phyloP scores from a whole-genome alignment of 2,113 vertebrate species.

The Hippoglossus stenolepis region DNA sequence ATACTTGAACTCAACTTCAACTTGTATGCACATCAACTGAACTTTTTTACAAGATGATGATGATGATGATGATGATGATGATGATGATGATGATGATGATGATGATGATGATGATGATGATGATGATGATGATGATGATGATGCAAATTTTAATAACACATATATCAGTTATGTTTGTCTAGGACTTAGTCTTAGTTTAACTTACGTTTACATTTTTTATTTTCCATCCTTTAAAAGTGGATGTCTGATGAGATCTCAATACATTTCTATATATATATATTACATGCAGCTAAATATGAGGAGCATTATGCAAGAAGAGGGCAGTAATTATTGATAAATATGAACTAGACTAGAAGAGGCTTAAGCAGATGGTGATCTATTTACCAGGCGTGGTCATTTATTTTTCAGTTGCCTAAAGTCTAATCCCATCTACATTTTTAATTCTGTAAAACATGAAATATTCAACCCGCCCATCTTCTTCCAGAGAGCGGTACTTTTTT shows the following conservation, averaged over 20 bases:
- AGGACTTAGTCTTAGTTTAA: no score
- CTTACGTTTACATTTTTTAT: neutral
- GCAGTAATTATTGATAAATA: conserved; percentile 63
- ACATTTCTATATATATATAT: conserved; percentile 4
- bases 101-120: no score
- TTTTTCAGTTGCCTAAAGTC: conserved; percentile 58
- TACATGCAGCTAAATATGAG: conserved; percentile 6
- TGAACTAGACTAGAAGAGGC: conserved; percentile 43
- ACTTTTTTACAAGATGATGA: neutral
- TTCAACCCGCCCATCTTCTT: conserved; percentile 24
- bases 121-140: no score
- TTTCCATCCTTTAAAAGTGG: neutral
- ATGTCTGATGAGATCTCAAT: neutral
- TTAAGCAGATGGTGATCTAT: conserved; percentile 78
- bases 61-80: no score
- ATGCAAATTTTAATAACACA: neutral
- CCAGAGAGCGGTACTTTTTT: neutral
- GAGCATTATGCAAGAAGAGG: conserved; percentile 36
- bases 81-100: no score
- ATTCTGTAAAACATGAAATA: conserved; percentile 62
- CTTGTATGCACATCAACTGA: neutral
- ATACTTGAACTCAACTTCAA: neutral
- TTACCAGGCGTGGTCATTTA: conserved; percentile 47
- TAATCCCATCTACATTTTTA: conserved; percentile 69
- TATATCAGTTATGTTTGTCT: neutral